Percentiles rank a stretch among this genome's conserved stretches.
Evolutionary conservation across 2,113 vertebrate species (phyloP).

Genomic region (Sinocyclocheilus anophthalmus): DNA sequence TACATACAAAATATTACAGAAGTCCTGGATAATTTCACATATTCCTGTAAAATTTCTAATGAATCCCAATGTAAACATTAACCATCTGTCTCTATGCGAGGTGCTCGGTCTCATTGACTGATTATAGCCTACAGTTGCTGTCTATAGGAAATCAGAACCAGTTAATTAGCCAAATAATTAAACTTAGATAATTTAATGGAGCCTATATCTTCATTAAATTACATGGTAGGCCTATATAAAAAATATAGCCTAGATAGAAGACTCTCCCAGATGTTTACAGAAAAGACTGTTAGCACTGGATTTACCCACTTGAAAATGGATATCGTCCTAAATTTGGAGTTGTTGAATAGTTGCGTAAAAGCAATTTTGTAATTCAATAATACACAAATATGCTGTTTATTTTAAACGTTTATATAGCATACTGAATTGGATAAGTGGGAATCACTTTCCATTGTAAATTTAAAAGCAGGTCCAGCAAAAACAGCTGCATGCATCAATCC

Average conservation of each 20-base stretch:
- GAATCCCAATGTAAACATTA: conserved; percentile 9
- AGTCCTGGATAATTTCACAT: background rate
- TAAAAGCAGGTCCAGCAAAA: background rate
- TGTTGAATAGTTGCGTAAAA: background rate
- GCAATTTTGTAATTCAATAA: background rate
- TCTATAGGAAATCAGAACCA: background rate
- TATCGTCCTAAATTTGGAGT: conserved; percentile 16
- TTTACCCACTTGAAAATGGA: background rate
- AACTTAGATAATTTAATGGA: background rate
- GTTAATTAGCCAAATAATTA: background rate
- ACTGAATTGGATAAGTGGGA: background rate
- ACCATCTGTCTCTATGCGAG: conserved; percentile 9
- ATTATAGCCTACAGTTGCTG: background rate
- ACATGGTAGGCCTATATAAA: background rate
- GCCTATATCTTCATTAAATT: background rate
- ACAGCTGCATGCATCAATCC: conserved; percentile 31
- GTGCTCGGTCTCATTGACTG: background rate
- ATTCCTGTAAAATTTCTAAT: conserved; percentile 25
- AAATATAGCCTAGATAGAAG: background rate
- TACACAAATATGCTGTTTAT: conserved; percentile 10
- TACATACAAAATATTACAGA: background rate
- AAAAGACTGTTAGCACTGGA: background rate
- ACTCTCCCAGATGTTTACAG: background rate
- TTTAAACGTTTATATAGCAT: background rate
- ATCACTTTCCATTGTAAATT: background rate